Percentiles rank a stretch among this genome's conserved stretches.
phyloP scores from a whole-genome alignment of 2,797 vertebrate species.

The Tapera naevia region DNA sequence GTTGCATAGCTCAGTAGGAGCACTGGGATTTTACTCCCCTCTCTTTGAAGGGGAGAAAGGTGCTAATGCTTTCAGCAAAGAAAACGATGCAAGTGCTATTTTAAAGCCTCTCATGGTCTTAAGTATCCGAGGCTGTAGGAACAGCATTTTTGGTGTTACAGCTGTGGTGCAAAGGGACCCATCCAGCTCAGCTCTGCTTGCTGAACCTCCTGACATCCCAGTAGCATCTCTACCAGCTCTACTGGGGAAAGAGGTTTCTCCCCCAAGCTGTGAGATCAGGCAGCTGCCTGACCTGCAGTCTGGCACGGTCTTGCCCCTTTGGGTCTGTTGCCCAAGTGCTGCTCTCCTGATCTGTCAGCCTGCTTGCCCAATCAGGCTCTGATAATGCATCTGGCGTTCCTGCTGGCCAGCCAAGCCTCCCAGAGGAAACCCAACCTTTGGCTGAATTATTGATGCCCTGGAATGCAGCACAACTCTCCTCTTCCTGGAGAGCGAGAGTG shows the following conservation, averaged over 20 bases:
- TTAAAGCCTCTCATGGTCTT: background rate
- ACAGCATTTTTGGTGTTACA: background rate
- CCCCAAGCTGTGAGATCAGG: background rate
- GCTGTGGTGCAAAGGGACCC: background rate
- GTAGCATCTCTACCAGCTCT: accelerated
- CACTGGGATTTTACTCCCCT: background rate
- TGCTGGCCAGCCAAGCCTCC: constrained; percentile 17
- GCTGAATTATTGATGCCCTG: constrained; percentile 77
- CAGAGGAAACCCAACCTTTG: constrained; percentile 67
- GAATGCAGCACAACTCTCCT: constrained; percentile 19
- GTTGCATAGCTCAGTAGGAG: background rate
- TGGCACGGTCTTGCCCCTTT: accelerated
- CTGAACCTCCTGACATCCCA: background rate
- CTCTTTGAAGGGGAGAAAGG: background rate
- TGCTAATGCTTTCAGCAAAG: background rate
- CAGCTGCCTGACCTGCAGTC: background rate
- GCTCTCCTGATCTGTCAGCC: background rate
- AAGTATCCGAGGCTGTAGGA: background rate
- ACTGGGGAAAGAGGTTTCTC: background rate
- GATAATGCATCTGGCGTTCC: background rate
- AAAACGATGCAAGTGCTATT: accelerated
- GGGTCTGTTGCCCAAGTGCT: background rate
- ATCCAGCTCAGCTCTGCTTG: background rate
- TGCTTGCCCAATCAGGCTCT: background rate
- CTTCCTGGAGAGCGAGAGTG: constrained; percentile 36